These are phyloP conservation scores for Chaetogeoica ovagalla DNA, from an alignment of 2,888 invertebrate species.

Conservation along the genomic window DNA sequence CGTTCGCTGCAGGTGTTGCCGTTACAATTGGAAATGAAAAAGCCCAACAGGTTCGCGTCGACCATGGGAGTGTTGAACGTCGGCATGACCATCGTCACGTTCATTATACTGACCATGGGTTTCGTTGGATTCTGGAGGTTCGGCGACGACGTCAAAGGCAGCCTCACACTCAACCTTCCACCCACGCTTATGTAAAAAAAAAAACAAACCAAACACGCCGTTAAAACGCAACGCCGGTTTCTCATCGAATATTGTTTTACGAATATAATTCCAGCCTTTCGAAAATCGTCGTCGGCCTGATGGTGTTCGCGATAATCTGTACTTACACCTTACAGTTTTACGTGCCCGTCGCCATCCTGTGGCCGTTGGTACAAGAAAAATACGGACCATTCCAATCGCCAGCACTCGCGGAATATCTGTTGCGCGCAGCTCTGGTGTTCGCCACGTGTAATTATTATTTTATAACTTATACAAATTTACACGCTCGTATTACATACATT, in stretches of 20 bases:
- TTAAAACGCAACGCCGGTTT: background rate
- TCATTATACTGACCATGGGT: slow-evolving; percentile 79
- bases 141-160: slow-evolving; percentile 79
- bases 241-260: too few species aligned
- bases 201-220: slow-evolving; percentile 46
- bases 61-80: slow-evolving; percentile 84
- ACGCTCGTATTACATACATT: background rate
- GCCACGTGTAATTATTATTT: slow-evolving; percentile 72
- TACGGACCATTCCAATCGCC: slow-evolving; percentile 65
- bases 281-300: slow-evolving; percentile 79
- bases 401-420: slow-evolving; percentile 69
- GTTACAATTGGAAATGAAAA: slow-evolving; percentile 87
- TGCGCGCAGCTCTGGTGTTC: slow-evolving; percentile 73
- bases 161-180: slow-evolving; percentile 85
- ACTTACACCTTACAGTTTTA: slow-evolving; percentile 88
- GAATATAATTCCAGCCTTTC: slow-evolving; percentile 67
- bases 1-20: slow-evolving; percentile 75
- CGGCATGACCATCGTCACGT: slow-evolving; percentile 80
- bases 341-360: slow-evolving; percentile 87
- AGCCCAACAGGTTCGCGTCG: slow-evolving; percentile 76
- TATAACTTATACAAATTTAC: background rate
- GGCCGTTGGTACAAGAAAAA: slow-evolving; percentile 69
- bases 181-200: slow-evolving; percentile 57
- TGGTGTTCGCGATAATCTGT: slow-evolving; percentile 82
- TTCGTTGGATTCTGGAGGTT: slow-evolving; percentile 86